Conservation (phyloP, 2,113 vertebrate species). For the Psittacara wagleri region DNA sequence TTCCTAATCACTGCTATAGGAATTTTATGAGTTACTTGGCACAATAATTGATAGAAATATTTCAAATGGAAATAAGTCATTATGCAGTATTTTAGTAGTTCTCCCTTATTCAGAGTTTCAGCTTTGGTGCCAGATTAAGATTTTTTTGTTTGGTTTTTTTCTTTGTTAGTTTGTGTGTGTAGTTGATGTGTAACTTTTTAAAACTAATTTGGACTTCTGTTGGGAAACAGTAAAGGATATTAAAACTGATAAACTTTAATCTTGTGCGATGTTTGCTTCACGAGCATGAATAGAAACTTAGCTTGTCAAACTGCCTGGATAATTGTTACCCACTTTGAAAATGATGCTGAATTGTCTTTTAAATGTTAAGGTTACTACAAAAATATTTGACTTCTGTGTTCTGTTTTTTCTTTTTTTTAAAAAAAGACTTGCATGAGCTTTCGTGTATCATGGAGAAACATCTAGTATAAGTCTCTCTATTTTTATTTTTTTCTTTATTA, state of each 20-base stretch:
- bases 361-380: background rate
- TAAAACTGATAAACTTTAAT: background rate
- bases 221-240: background rate
- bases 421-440: background rate
- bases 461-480: background rate
- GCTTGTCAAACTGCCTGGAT: background rate
- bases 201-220: background rate
- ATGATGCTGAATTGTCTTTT: background rate
- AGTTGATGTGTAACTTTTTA: background rate
- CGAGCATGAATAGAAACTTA: background rate
- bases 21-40: background rate
- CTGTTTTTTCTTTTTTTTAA: background rate
- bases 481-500: background rate
- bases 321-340: background rate
- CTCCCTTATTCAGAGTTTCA: background rate
- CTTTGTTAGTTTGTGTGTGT: background rate
- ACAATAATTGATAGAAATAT: background rate
- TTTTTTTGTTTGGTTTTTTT: background rate
- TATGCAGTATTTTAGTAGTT: background rate
- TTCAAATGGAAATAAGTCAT: background rate
- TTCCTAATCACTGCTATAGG: background rate
- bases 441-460: background rate
- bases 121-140: background rate
- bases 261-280: background rate
- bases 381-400: background rate